These are phyloP conservation scores for Euspilapteryx auroguttella DNA, from an alignment of 2,888 invertebrate species.

Conservation along the genomic window DNA sequence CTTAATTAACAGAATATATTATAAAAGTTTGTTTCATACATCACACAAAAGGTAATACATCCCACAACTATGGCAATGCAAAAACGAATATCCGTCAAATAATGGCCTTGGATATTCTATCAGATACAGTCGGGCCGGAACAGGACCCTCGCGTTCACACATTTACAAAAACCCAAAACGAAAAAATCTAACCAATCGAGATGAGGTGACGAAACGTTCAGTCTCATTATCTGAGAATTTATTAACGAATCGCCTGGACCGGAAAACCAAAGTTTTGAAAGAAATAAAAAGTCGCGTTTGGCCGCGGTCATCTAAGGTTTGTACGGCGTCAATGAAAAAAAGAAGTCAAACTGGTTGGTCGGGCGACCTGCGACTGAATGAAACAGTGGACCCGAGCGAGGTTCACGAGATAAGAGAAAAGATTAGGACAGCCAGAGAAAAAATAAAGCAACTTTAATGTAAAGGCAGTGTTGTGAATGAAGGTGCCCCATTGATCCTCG, in stretches of 20 bases:
- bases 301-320: conserved; percentile 56
- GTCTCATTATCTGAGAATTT: conserved; percentile 62
- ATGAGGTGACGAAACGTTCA: conserved; percentile 62
- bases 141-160: conserved; percentile 58
- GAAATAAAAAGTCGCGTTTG: conserved; percentile 60
- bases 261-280: conserved; percentile 59
- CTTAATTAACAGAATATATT: too few species aligned
- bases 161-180: conserved; percentile 37
- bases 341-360: conserved; percentile 54
- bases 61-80: too few species aligned
- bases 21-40: too few species aligned
- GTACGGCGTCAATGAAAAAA: conserved; percentile 59
- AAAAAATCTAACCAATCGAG: conserved; percentile 54
- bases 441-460: conserved; percentile 55
- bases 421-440: conserved; percentile 46
- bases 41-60: too few species aligned
- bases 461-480: conserved; percentile 56
- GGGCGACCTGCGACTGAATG: conserved; percentile 51
- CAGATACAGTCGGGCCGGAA: conserved; percentile 22
- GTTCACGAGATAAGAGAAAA: conserved; percentile 54
- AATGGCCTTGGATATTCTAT: too few species aligned
- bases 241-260: conserved; percentile 59
- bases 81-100: too few species aligned
- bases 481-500: conserved; percentile 51
- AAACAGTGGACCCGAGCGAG: conserved; percentile 47